These are phyloP conservation scores for Pongo abelii DNA, from an alignment of 2,113 vertebrate species.

Conservation along the genomic window DNA sequence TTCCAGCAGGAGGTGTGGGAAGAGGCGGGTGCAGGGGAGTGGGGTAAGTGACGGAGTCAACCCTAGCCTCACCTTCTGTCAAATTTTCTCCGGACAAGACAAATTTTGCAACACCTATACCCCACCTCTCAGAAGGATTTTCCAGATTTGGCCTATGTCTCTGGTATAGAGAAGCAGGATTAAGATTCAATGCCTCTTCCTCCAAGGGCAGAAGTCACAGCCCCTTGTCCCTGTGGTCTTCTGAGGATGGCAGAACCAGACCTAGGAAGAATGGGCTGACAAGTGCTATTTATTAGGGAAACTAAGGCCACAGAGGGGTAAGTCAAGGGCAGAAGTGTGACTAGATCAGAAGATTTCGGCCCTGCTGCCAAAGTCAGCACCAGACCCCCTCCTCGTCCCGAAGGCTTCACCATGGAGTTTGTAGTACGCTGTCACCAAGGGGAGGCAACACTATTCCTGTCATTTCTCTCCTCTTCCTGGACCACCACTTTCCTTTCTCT, in stretches of 20 bases:
- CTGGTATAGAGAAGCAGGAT: background rate
- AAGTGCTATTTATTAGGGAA: rapidly evolving
- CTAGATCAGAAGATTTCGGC: background rate
- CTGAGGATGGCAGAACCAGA: background rate
- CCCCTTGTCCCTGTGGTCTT: background rate
- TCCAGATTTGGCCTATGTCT: background rate
- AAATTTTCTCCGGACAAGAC: background rate
- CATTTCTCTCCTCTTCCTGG: background rate
- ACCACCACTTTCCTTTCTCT: background rate
- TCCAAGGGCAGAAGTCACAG: background rate
- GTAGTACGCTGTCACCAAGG: background rate
- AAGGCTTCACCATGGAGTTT: background rate
- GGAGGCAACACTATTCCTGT: rapidly evolving
- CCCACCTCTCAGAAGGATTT: background rate
- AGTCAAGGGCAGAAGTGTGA: background rate
- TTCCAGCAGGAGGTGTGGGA: background rate
- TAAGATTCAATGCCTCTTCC: background rate
- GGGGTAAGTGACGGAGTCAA: background rate
- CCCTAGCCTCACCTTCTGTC: background rate
- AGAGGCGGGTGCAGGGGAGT: background rate
- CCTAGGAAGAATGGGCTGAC: background rate
- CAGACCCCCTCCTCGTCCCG: background rate
- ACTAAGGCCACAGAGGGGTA: background rate
- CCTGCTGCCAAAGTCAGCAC: background rate
- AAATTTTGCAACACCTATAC: background rate